A percentile compares a stretch with the other conserved stretches of the same genome.
These are phyloP conservation scores for Engystomops pustulosus DNA, from an alignment of 2,113 vertebrate species.

Conservation along the genomic window DNA sequence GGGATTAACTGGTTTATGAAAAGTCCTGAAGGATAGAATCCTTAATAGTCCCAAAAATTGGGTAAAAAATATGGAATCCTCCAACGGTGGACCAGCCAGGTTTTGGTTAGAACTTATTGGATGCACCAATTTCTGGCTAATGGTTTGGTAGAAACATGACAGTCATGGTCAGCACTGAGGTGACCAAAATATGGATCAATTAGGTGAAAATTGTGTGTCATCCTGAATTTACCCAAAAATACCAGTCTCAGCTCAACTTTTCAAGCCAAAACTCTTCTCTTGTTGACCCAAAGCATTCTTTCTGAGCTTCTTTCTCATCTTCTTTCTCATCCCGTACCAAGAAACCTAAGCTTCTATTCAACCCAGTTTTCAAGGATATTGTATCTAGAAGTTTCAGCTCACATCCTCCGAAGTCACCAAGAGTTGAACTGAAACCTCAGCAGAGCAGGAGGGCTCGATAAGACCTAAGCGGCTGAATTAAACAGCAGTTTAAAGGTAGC, in stretches of 20 bases:
- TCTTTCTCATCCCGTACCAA: background rate
- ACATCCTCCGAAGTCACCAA: background rate
- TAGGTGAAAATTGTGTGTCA: no score
- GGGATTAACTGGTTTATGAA: no score
- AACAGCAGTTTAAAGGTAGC: background rate
- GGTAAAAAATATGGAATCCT: no score
- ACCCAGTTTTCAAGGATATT: background rate
- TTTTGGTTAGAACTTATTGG: background rate
- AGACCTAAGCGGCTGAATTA: background rate
- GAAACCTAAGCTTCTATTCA: background rate
- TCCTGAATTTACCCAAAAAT: background rate
- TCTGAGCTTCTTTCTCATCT: background rate
- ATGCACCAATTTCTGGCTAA: background rate
- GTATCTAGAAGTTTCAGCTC: background rate
- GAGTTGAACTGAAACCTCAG: conserved; percentile 10
- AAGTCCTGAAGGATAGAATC: no score
- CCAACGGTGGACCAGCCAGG: no score
- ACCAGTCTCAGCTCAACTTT: rapidly evolving
- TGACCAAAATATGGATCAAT: background rate
- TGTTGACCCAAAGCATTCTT: no score
- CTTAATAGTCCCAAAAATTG: no score
- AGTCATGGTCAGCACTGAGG: background rate
- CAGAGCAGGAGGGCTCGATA: background rate
- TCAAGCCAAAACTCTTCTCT: no score
- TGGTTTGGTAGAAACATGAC: background rate